Evolutionary conservation across 1,140 invertebrate species (phyloP), one percentile per base, ranked within the genome.

Genomic region (Eumaeus atala): DNA sequence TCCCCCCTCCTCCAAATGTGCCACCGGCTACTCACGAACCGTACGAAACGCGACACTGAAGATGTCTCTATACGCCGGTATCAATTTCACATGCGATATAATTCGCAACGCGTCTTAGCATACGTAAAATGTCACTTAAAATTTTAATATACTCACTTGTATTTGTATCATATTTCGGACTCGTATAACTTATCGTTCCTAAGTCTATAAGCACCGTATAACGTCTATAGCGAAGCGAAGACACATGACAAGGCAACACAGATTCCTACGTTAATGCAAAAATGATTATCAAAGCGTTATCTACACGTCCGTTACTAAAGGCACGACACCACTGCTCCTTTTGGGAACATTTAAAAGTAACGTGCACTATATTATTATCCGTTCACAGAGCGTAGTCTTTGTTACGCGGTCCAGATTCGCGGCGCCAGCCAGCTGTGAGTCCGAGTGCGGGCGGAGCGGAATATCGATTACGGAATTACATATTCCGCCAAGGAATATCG

Each of bases 231-330:
- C 82, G 72, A 75, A 86, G 79, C 80, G 77, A 86, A 84, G 80
- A 84, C 83, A 86, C 83, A 74, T 78, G 79, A 77, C 80, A 86
- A 86, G 83, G 83, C 83, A 86, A 83, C 80, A 86, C 77, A 74
- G 68, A 80, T 80, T 64, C 58, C 70, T 77, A 78, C 65, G 70
- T 63, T 70, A 70, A 62, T 61, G 65, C 73, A 60, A 72, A 28
- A 74, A 76, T 66, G 74, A 79, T 73, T 74, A 70, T 72, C 54
- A 58, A 67, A 67, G 66, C 70, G 54, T 63, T 44, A 40, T 54
- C 40, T 40, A 10, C 34, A 47, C 35, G 37, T 12, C 12, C 69
- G 62, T 66, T 68, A 75, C 69, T 70, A 66, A 82, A 85, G 82
- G 77, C 78, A 84, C 80, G 77, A 75, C 67, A 68, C 76, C 69